These are phyloP conservation scores for Neodiprion lecontei DNA, from an alignment of 1,140 invertebrate genomes.

Conservation along the genomic window DNA sequence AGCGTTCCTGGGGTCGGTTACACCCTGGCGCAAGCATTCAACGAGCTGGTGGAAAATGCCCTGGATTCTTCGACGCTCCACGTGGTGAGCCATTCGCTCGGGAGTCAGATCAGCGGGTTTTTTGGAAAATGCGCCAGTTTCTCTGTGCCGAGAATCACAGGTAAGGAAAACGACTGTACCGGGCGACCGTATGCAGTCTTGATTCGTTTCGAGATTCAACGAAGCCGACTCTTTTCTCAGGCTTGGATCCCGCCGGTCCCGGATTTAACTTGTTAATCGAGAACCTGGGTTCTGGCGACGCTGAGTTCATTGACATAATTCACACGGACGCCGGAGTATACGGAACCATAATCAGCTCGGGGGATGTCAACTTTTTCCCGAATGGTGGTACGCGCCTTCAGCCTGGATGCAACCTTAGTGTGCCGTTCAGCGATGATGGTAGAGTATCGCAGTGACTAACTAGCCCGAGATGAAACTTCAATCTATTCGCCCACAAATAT, in stretches of 20 bases:
- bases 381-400: conserved; percentile 70
- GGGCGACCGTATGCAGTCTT: background rate
- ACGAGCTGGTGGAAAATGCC: conserved; percentile 24
- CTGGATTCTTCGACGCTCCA: conserved; percentile 63
- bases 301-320: conserved; percentile 66
- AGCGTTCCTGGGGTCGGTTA: conserved; percentile 60
- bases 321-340: conserved; percentile 68
- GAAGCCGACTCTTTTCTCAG: conserved; percentile 25
- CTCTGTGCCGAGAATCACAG: conserved; percentile 48
- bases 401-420: conserved; percentile 65
- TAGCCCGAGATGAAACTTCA: too few relatives aligned
- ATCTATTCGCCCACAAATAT: too few relatives aligned
- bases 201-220: conserved; percentile 13
- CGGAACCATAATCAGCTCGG: conserved; percentile 57
- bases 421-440: too few relatives aligned
- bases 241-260: conserved; percentile 48
- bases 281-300: conserved; percentile 57
- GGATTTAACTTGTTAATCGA: conserved; percentile 32
- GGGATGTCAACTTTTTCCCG: conserved; percentile 73
- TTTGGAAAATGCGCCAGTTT: conserved; percentile 61
- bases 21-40: conserved; percentile 29
- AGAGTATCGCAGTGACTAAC: too few relatives aligned
- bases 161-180: conserved; percentile 29
- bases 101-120: conserved; percentile 75
- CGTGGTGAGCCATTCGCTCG: conserved; percentile 78